Percentiles rank a stretch among this genome's conserved stretches.
Conservation (phyloP, 2,797 vertebrate species). For the Arnoldichthys spilopterus region DNA sequence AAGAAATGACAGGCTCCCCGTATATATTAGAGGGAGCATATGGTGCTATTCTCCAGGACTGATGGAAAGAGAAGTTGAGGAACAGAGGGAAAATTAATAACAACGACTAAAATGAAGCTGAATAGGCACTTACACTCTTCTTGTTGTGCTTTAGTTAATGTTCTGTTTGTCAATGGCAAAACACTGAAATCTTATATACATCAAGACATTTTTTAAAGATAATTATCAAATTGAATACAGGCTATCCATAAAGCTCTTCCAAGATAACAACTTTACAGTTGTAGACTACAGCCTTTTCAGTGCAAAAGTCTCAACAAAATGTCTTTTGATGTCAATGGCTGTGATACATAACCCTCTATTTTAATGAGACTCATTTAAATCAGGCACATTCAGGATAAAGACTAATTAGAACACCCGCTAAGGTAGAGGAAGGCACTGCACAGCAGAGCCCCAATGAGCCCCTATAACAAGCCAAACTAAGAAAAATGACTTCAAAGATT, state of each 20-base stretch:
- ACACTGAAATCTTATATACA: neutral
- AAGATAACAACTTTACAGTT: neutral
- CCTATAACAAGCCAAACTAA: slow-evolving; percentile 19
- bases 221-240: neutral
- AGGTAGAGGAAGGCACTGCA: neutral
- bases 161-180: neutral
- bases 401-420: slow-evolving; percentile 18
- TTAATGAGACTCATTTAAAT: slow-evolving; percentile 20
- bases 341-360: neutral
- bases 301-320: neutral
- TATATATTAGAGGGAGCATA: neutral
- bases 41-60: neutral
- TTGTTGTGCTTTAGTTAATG: neutral
- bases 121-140: neutral
- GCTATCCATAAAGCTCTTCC: neutral
- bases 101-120: neutral
- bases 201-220: neutral
- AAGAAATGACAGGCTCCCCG: neutral
- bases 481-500: slow-evolving; percentile 13
- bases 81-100: neutral
- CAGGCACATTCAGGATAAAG: neutral
- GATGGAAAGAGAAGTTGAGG: neutral
- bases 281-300: neutral
- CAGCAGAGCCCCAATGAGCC: neutral
- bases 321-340: slow-evolving; percentile 6